A percentile compares a stretch with the other conserved stretches of the same genome.
Evolutionary conservation across 2,888 invertebrate genomes (phyloP).

Genomic region (Dynastes maya): DNA sequence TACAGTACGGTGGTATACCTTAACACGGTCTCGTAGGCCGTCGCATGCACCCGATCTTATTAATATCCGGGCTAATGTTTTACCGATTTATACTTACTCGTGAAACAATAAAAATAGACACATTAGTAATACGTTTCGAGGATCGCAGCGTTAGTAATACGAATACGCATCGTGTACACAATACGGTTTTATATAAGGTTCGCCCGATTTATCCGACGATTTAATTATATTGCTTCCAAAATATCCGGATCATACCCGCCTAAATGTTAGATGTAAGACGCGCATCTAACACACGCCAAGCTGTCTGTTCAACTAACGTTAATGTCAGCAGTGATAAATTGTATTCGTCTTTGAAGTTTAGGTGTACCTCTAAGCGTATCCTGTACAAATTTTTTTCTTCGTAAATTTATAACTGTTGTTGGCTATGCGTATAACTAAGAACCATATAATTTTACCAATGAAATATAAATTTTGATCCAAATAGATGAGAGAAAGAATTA

Average conservation of each 20-base stretch:
- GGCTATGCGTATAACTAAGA: no score
- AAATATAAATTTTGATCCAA: no score
- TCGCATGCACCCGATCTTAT: conserved; percentile 25
- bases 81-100: conserved; percentile 36
- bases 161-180: not conserved
- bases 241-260: conserved; percentile 39
- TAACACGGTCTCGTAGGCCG: conserved; percentile 8
- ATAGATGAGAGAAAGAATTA: no score
- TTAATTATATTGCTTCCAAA: conserved; percentile 41
- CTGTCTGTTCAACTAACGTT: conserved; percentile 42
- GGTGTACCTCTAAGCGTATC: not conserved
- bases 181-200: conserved; percentile 27
- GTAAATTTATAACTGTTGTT: no score
- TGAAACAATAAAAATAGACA: conserved; percentile 38
- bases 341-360: conserved; percentile 33
- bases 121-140: conserved; percentile 29
- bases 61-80: conserved; percentile 27
- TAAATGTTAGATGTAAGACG: conserved; percentile 42
- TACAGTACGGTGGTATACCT: conserved; percentile 17
- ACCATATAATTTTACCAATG: no score
- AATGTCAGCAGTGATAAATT: conserved; percentile 46
- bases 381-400: no score
- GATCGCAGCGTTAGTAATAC: conserved; percentile 2
- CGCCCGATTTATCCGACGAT: conserved; percentile 28
- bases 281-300: conserved; percentile 41